Conservation (phyloP, 2,113 vertebrate species). For the Thermophis baileyi region DNA sequence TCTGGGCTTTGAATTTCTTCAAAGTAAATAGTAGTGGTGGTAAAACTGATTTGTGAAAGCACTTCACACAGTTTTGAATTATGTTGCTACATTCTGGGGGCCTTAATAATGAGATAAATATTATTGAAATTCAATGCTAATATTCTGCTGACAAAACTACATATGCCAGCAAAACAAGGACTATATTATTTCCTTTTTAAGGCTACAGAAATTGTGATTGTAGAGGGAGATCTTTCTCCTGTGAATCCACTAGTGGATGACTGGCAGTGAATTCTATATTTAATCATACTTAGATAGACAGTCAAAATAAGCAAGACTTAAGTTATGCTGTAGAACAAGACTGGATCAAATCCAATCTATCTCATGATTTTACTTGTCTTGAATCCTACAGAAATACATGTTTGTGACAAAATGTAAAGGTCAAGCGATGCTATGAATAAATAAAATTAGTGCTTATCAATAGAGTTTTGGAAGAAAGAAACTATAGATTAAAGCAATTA, state of each 20-base stretch:
- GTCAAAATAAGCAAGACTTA: neutral
- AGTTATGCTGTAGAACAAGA: neutral
- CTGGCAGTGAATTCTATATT: neutral
- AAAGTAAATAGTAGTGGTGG: neutral
- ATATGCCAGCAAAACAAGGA: neutral
- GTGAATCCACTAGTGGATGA: neutral
- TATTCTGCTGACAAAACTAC: neutral
- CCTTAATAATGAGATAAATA: neutral
- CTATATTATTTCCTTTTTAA: neutral
- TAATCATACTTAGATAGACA: neutral
- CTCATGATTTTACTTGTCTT: neutral
- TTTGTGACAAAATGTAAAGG: neutral
- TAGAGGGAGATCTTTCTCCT: neutral
- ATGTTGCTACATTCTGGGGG: neutral
- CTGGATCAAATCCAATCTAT: neutral
- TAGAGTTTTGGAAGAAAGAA: conserved; percentile 7
- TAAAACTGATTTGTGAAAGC: neutral
- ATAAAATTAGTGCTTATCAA: neutral
- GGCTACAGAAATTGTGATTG: neutral
- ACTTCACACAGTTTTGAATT: neutral
- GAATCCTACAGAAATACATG: neutral
- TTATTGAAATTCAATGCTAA: neutral
- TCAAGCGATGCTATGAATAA: neutral
- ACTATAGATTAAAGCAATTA: neutral
- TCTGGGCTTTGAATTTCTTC: neutral